Conservation (phyloP, 1,140 invertebrate species). For the Temnothorax nylanderi region DNA sequence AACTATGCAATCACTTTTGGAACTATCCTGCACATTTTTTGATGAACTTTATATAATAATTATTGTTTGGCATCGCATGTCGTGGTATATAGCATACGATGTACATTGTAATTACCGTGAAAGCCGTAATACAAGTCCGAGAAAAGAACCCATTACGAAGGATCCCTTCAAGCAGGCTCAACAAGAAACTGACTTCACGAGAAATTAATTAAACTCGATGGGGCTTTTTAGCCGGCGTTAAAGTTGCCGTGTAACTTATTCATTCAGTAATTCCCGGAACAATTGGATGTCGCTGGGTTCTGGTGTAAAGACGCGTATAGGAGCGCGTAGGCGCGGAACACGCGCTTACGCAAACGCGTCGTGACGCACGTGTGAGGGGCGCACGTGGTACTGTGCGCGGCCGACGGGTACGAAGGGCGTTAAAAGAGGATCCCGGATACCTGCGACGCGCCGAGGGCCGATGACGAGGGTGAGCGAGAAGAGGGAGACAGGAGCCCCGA, state of each 20-base stretch:
- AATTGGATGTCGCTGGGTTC: conserved; percentile 47
- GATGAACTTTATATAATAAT: not conserved
- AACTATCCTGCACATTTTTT: not conserved
- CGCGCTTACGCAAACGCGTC: conserved; percentile 19
- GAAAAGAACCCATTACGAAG: conserved; percentile 19
- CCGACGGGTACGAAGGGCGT: conserved; percentile 3
- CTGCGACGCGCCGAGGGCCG: not conserved
- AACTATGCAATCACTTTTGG: too few relatives aligned
- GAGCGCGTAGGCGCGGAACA: not conserved
- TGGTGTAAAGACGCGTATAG: conserved; percentile 20
- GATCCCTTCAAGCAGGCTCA: conserved; percentile 30
- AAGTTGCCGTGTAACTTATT: conserved; percentile 56
- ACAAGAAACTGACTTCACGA: conserved; percentile 49
- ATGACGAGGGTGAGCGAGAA: not conserved
- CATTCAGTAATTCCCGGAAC: conserved; percentile 59
- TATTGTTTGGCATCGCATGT: not conserved
- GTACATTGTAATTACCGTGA: conserved; percentile 35
- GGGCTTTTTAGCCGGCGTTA: conserved; percentile 50
- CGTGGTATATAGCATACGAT: not conserved
- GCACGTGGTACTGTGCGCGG: not conserved
- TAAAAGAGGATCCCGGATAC: conserved; percentile 51
- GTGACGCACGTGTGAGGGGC: not conserved
- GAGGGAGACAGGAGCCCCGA: not conserved
- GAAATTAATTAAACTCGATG: conserved; percentile 59
- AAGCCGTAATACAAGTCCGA: conserved; percentile 16